A percentile compares a stretch with the other conserved stretches of the same genome.
phyloP scores from a whole-genome alignment of 2,888 invertebrate genomes.

The Dichetophora obliterata region DNA sequence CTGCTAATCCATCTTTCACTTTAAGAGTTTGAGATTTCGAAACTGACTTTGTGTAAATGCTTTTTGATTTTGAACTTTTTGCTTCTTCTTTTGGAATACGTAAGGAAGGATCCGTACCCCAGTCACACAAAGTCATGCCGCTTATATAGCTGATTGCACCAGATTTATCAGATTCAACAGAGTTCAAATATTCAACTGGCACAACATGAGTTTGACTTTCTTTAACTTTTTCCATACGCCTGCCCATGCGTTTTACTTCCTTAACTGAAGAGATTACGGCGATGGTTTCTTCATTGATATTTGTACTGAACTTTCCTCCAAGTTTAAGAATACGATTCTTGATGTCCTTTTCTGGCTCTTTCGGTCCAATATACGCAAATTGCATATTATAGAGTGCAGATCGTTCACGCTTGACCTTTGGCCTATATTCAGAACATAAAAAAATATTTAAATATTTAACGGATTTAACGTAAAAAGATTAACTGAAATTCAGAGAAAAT shows the following conservation, averaged over 20 bases:
- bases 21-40: conserved; percentile 77
- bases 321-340: conserved; percentile 79
- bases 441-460: neutral
- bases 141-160: conserved; percentile 76
- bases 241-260: conserved; percentile 78
- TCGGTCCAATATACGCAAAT: conserved; percentile 78
- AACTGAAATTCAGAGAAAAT: too few relatives aligned
- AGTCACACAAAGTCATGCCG: conserved; percentile 81
- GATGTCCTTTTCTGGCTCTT: conserved; percentile 73
- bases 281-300: conserved; percentile 76
- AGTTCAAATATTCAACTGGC: conserved; percentile 80
- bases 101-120: conserved; percentile 80
- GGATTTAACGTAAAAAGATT: too few relatives aligned
- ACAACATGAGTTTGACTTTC: conserved; percentile 84
- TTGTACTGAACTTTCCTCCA: conserved; percentile 81
- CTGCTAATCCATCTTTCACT: conserved; percentile 87
- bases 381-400: conserved; percentile 83
- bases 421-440: conserved; percentile 63
- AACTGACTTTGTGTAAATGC: conserved; percentile 73
- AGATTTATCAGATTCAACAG: conserved; percentile 73
- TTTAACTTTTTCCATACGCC: conserved; percentile 77
- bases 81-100: conserved; percentile 71
- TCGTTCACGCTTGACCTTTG: conserved; percentile 76
- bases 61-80: conserved; percentile 75
- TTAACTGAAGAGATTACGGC: conserved; percentile 81